Base-by-base conservation (phyloP, 2,113 vertebrate species). In the Platanista minor region DNA sequence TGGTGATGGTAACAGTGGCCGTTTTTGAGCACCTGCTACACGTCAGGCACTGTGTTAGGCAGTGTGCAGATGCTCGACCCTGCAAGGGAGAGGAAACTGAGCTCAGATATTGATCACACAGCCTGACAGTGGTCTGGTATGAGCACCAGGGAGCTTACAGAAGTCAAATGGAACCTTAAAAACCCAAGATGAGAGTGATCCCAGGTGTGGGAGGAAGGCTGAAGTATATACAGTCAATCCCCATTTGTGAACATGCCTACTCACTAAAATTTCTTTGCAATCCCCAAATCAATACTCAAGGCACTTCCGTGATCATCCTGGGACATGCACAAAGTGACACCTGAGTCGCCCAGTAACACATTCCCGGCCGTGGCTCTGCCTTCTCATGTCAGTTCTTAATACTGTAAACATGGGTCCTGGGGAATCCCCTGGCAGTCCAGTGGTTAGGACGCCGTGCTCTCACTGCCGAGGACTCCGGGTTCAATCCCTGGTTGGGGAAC, bases 1-100 rank as follows among this genome's bases (percentile, higher is more conserved):
- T 0, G 10, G 8, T 9, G 11, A 39, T 29, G 20, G 6, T 27
- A 6, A 8, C 2, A 1, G 14, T 14, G 25, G 25, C 39, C 1
- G 1, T 9, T 17, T 92, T 66, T 20, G 49, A 57, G n/a, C 27
- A 29, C 85, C 25, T 77, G 31, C 57, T 78, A 0, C 6, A 0
- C 15, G 39, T 33, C 75, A 49, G 82, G 77, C 89, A n/a, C 1
- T 14, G 49, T 14, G 10, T 31, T 8, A 21, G 78, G 36, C 31
- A 6, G 52, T 57, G 41, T 33, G 46, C 23, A 67, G 57, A 14
- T 36, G 52, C 43, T 61, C 14, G 0, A 11, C 31, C 57, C 43
- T 27, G 27, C 52, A 15, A 25, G 8, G 39, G 46, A 77, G 39
- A 66, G 31, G 20, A 74, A n/a, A 6, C 41, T 2, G 20, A 49